phyloP scores from a whole-genome alignment of 35 echinoderm and acorn worm species.

The Acanthaster planci region DNA sequence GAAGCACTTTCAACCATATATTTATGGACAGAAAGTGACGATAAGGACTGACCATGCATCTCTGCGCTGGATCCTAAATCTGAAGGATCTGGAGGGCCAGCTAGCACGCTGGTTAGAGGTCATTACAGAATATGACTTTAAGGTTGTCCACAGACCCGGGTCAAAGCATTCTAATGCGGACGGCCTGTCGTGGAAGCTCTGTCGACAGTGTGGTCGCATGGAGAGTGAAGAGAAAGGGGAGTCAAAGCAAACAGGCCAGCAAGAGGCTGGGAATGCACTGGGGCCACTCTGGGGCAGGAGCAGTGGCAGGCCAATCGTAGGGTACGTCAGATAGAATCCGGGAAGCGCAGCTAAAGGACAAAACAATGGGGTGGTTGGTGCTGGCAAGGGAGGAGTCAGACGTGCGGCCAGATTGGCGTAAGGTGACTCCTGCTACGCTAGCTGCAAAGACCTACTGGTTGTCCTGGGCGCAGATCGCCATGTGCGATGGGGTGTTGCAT shows the following conservation, averaged over 20 bases:
- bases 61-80: constrained; percentile 39
- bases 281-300: no score
- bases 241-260: background rate
- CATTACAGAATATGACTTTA: constrained; percentile 33
- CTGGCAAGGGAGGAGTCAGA: no score
- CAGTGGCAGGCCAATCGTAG: no score
- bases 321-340: no score
- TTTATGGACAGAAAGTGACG: no score
- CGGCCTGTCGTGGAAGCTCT: constrained; percentile 27
- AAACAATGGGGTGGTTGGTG: background rate
- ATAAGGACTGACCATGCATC: no score
- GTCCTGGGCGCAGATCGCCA: constrained; percentile 19
- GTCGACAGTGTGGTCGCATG: no score
- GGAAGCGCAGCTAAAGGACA: constrained; percentile 2
- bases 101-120: constrained; percentile 39
- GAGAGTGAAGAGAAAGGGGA: no score
- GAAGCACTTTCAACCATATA: constrained; percentile 27
- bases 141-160: constrained; percentile 16
- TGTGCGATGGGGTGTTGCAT: background rate
- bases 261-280: background rate
- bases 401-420: background rate
- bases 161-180: no score
- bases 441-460: constrained; percentile 36
- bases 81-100: constrained; percentile 37
- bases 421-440: background rate